Conservation (phyloP, 64 coral and sea anemone species). For the Exaiptasia diaphana region DNA sequence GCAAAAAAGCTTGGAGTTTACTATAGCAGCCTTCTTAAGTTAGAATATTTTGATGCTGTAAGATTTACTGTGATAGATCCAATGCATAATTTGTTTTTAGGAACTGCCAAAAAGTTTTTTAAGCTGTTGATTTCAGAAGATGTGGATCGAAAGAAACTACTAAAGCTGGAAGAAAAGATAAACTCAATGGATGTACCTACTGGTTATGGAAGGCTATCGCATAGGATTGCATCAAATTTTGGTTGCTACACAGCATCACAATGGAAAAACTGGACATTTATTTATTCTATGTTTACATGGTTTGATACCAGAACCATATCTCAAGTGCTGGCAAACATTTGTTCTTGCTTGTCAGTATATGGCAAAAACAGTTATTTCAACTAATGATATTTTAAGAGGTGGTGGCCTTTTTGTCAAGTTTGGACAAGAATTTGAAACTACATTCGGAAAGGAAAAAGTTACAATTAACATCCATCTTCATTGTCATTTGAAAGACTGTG, state of each 20-base stretch:
- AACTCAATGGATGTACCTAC: slow-evolving; percentile 13
- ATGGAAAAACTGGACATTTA: slow-evolving; percentile 46
- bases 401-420: slow-evolving; percentile 9
- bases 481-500: slow-evolving; percentile 20
- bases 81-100: slow-evolving; percentile 51
- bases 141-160: background rate
- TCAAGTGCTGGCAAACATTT: slow-evolving; percentile 47
- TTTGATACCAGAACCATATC: background rate
- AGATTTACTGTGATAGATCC: slow-evolving; percentile 32
- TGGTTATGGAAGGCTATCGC: slow-evolving; percentile 10
- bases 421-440: background rate
- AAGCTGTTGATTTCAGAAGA: slow-evolving; percentile 18
- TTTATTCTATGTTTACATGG: slow-evolving; percentile 35
- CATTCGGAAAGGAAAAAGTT: slow-evolving; percentile 4
- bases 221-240: slow-evolving; percentile 15
- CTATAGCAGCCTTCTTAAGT: background rate
- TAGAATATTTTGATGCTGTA: slow-evolving; percentile 49
- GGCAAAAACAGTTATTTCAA: background rate
- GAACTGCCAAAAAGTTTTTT: slow-evolving; percentile 9
- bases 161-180: slow-evolving; percentile 14
- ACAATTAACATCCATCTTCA: slow-evolving; percentile 46
- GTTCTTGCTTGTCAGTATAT: slow-evolving; percentile 39
- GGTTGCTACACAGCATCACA: slow-evolving; percentile 19
- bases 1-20: background rate
- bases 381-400: background rate